Evolutionary conservation across 2,113 vertebrate genomes (phyloP).

Genomic region (Hiodon tergisus): DNA sequence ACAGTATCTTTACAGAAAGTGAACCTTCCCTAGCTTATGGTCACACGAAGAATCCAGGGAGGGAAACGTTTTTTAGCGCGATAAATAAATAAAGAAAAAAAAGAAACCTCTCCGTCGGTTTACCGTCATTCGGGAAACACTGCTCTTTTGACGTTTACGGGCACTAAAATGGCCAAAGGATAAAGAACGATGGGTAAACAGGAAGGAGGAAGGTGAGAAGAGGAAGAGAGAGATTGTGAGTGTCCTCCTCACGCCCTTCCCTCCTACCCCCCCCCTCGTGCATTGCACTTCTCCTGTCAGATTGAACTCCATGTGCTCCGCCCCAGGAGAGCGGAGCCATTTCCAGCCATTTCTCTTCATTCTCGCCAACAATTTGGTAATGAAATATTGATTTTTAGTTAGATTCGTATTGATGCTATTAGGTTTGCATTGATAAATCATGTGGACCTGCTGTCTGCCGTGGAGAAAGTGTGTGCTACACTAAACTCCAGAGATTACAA

Average conservation of each 20-base stretch:
- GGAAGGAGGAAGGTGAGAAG: not conserved
- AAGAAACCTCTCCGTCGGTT: too few species aligned
- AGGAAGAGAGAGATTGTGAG: constrained; percentile 1
- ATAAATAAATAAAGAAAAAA: too few species aligned
- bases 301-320: constrained; percentile 98
- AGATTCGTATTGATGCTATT: constrained; percentile 99
- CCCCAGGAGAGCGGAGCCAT: constrained; percentile 79
- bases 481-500: constrained; percentile 84
- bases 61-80: too few species aligned
- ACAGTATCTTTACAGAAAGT: too few species aligned
- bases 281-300: constrained; percentile 88
- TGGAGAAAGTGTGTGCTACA: constrained; percentile 73
- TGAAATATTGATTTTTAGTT: constrained; percentile 99
- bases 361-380: constrained; percentile 99
- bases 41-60: too few species aligned
- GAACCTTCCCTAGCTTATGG: too few species aligned
- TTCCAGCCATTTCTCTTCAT: constrained; percentile 96
- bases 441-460: constrained; percentile 70
- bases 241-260: constrained; percentile 89
- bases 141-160: not conserved
- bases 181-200: not conserved
- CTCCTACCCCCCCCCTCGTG: constrained; percentile 70
- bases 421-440: constrained; percentile 99
- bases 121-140: not conserved
- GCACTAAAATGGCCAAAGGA: not conserved